Percentiles rank a stretch among this genome's conserved stretches.
Conservation (phyloP, 2,113 vertebrate species). For the Neolamprologus brichardi region DNA sequence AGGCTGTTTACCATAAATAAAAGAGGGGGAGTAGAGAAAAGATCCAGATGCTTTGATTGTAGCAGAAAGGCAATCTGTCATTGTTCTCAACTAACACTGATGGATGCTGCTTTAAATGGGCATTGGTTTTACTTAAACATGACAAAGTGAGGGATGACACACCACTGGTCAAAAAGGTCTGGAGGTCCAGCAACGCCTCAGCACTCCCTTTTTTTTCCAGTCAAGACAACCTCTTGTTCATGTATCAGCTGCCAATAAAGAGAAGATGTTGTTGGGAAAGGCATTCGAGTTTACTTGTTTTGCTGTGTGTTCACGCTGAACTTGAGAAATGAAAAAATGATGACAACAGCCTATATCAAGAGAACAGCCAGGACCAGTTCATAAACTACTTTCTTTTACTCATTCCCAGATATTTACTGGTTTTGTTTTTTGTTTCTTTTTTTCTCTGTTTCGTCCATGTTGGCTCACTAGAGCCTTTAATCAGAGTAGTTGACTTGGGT, state of each 20-base stretch:
- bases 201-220: conserved; percentile 47
- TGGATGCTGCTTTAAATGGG: conserved; percentile 77
- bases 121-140: conserved; percentile 83
- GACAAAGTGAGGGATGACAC: conserved; percentile 79
- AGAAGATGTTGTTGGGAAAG: conserved; percentile 20
- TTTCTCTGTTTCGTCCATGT: neutral
- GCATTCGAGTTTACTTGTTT: conserved; percentile 33
- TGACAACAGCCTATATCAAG: neutral
- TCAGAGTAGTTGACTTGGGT: neutral
- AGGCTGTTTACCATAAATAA: conserved; percentile 76
- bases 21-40: conserved; percentile 64
- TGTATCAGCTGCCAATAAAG: conserved; percentile 64
- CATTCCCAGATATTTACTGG: neutral
- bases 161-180: conserved; percentile 73
- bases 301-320: neutral
- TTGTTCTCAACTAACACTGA: conserved; percentile 79
- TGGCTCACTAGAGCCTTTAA: neutral
- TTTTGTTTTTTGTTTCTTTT: neutral
- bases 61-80: conserved; percentile 76
- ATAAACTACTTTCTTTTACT: neutral
- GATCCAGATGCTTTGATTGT: conserved; percentile 77
- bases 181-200: conserved; percentile 62
- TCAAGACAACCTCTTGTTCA: conserved; percentile 55
- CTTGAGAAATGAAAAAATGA: conserved; percentile 35
- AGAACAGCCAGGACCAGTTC: neutral